Evolutionary conservation across 2,888 invertebrate species (phyloP), one percentile per base, ranked within the genome.

Genomic region (Lasioglossum malachurum): DNA sequence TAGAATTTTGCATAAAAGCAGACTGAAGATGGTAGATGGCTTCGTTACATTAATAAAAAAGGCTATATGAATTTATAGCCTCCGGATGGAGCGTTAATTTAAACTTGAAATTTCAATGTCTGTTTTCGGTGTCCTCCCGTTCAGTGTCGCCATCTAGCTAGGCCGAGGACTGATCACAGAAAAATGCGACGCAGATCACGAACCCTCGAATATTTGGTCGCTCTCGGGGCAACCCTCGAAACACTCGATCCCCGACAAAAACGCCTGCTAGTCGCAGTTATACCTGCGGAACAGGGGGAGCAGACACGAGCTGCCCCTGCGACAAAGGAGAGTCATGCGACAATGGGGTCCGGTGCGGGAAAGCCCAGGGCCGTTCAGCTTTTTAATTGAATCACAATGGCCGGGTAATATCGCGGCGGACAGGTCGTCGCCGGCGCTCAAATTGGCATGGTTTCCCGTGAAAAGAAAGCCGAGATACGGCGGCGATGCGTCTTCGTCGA

Each of bases 401-500:
- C 7, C 31, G 46, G 38, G n/a, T 12, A 41, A 46, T 53, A 44
- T 16, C 49, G 31, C 31, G 64, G 35, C 8, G 38, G 60, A 60
- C 53, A 16, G 35, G 72, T 53, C 53, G 60, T 16, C 44, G 38
- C 12, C 10, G 16, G n/a, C 12, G 35, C 35, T 8, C 73, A 80
- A 64, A 78, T 80, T 53, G 75, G 38, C 76, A 69, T 41, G 69
- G 83, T 87, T 89, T 87, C 64, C 77, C 38, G 75, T 67, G 77
- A 46, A 53, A 79, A 46, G 84, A 87, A 83, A 83, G 82, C 46
- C 69, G 75, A 74, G 80, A 88, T 80, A 72, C 69, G 69, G 23
- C n/a, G 69, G 31, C 78, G 86, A 90, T 88, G 85, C 82, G 78
- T 87, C 88, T 89, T 86, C 86, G 87, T 78, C 84, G 81, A 76